Conservation (phyloP, 2,888 invertebrate genomes). For the Tridacna gigas region DNA sequence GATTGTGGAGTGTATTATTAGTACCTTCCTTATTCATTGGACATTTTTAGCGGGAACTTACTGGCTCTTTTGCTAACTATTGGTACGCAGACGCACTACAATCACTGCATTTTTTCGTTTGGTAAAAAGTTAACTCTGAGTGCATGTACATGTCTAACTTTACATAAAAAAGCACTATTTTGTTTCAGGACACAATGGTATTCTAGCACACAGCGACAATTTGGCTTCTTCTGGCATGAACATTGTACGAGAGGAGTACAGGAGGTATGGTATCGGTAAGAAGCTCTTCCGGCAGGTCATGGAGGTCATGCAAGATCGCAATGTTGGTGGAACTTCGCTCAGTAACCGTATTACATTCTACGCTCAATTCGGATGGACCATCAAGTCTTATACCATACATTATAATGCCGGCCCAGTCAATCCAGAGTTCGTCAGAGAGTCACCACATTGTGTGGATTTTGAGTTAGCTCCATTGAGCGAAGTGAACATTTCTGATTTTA, state of each 20-base stretch:
- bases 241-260: slow-evolving; percentile 69
- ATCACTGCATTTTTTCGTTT: no score
- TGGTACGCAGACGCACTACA: no score
- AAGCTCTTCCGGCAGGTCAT: slow-evolving; percentile 68
- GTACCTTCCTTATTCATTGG: no score
- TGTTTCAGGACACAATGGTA: slow-evolving; percentile 70
- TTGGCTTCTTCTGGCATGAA: slow-evolving; percentile 75
- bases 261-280: slow-evolving; percentile 66
- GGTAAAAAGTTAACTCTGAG: no score
- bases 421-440: slow-evolving; percentile 59
- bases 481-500: slow-evolving; percentile 67
- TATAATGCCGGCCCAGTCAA: slow-evolving; percentile 71
- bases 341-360: slow-evolving; percentile 72
- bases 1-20: no score
- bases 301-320: slow-evolving; percentile 72
- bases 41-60: no score
- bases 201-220: slow-evolving; percentile 67
- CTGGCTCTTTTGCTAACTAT: no score
- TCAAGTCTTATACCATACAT: slow-evolving; percentile 70
- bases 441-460: slow-evolving; percentile 49
- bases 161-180: no score
- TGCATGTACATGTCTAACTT: no score
- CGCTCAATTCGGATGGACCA: slow-evolving; percentile 74
- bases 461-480: slow-evolving; percentile 63
- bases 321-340: slow-evolving; percentile 72